Conservation (phyloP, 2,888 invertebrate species). For the Poecilobothrus nobilitatus region DNA sequence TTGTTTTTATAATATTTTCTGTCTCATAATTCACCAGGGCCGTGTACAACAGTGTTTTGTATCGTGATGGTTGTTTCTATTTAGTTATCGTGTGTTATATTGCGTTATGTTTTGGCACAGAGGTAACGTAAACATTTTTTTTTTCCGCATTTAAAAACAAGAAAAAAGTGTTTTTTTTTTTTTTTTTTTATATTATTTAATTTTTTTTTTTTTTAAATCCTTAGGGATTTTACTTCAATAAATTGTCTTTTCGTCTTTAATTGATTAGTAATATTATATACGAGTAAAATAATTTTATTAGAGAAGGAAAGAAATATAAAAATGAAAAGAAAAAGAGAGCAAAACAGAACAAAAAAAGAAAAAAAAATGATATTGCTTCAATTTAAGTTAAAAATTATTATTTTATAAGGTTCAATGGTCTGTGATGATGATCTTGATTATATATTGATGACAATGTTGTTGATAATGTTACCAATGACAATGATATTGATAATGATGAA, state of each 20-base stretch:
- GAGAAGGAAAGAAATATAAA: background rate
- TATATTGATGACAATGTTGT: background rate
- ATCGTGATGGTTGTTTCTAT: too few relatives aligned
- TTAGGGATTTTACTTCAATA: background rate
- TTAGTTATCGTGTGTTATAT: too few relatives aligned
- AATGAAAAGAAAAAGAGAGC: background rate
- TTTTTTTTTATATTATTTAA: too few relatives aligned
- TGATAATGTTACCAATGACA: too few relatives aligned
- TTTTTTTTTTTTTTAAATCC: background rate
- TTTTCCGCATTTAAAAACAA: too few relatives aligned
- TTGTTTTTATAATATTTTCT: too few relatives aligned
- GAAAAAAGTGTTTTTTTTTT: too few relatives aligned
- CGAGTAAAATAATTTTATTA: too few relatives aligned
- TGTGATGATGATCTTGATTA: slow-evolving; percentile 1
- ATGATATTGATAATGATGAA: background rate
- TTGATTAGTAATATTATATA: slow-evolving; percentile 1
- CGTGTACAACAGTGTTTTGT: too few relatives aligned
- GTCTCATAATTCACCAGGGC: too few relatives aligned
- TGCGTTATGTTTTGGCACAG: too few relatives aligned
- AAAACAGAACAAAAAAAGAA: background rate
- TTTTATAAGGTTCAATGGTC: background rate
- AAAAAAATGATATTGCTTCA: background rate
- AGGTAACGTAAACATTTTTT: too few relatives aligned
- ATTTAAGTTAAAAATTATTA: background rate
- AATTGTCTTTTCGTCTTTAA: slow-evolving; percentile 1